Conservation (phyloP, 2,888 invertebrate species). For the Conistra vaccinii region DNA sequence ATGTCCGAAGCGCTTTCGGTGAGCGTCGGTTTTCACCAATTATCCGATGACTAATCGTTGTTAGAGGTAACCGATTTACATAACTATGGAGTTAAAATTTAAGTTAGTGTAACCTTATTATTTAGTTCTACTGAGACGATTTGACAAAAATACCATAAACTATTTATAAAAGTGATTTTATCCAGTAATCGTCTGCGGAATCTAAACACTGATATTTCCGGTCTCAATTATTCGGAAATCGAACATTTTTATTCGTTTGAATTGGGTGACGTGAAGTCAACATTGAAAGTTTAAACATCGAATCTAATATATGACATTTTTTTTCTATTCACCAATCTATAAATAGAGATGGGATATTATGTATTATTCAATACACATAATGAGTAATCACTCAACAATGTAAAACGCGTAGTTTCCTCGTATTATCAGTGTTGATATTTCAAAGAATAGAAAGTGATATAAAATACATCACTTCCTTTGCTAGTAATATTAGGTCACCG, state of each 20-base stretch:
- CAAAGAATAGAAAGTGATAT: conserved; percentile 60
- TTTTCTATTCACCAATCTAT: neutral
- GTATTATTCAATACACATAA: conserved; percentile 45
- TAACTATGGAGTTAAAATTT: no score
- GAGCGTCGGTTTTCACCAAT: conserved; percentile 31
- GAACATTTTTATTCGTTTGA: conserved; percentile 4
- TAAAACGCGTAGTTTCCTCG: conserved; percentile 54
- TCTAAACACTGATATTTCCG: conserved; percentile 36
- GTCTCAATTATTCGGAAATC: conserved; percentile 20
- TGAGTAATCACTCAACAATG: conserved; percentile 59
- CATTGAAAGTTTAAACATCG: conserved; percentile 18
- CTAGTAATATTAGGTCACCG: conserved; percentile 61
- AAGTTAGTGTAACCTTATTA: conserved; percentile 8
- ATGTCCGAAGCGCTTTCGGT: conserved; percentile 3
- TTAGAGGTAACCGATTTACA: no score
- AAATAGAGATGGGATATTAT: conserved; percentile 54
- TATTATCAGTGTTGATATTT: conserved; percentile 60
- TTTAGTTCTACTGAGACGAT: conserved; percentile 26
- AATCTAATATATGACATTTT: neutral
- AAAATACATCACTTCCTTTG: conserved; percentile 40
- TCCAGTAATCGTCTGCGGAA: conserved; percentile 13
- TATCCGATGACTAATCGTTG: conserved; percentile 35
- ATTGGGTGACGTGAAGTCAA: neutral
- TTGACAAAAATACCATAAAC: neutral
- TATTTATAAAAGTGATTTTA: conserved; percentile 33